These are phyloP conservation scores for Gallinago undulata DNA, from an alignment of 2,113 vertebrate species.

Conservation along the genomic window DNA sequence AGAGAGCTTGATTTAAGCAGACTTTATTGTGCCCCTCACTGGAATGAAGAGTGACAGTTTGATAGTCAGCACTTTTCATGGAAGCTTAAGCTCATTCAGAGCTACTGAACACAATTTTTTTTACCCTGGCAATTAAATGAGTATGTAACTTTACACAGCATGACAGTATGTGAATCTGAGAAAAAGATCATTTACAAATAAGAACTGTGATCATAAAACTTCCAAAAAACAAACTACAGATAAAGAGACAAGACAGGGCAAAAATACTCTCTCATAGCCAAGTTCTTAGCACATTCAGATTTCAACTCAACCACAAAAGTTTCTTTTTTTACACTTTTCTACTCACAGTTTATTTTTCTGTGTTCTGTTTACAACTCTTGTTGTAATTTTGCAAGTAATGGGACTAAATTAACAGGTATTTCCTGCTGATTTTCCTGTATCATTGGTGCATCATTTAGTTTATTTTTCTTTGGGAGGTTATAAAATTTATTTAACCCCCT, in stretches of 20 bases:
- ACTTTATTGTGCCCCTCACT: constrained; percentile 41
- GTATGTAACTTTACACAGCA: background rate
- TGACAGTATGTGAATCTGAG: background rate
- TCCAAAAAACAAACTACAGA: background rate
- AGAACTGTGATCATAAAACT: background rate
- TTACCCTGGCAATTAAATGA: constrained; percentile 28
- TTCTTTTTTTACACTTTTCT: background rate
- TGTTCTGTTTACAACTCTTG: background rate
- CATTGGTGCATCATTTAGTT: background rate
- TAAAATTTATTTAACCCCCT: background rate
- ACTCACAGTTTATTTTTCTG: background rate
- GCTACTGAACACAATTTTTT: constrained; percentile 29
- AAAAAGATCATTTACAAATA: background rate
- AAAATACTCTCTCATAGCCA: background rate
- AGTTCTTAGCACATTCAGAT: background rate
- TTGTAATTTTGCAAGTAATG: background rate
- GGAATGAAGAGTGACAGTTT: constrained; percentile 42
- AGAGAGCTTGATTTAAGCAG: constrained; percentile 64
- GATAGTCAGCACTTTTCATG: constrained; percentile 19
- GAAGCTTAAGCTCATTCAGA: background rate
- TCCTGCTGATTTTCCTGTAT: background rate
- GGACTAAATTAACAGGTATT: background rate
- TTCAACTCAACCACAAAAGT: background rate
- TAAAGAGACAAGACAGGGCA: background rate
- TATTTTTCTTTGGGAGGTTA: background rate